phyloP scores from a whole-genome alignment of 2,888 invertebrate species.

The Camponotus fellah region DNA sequence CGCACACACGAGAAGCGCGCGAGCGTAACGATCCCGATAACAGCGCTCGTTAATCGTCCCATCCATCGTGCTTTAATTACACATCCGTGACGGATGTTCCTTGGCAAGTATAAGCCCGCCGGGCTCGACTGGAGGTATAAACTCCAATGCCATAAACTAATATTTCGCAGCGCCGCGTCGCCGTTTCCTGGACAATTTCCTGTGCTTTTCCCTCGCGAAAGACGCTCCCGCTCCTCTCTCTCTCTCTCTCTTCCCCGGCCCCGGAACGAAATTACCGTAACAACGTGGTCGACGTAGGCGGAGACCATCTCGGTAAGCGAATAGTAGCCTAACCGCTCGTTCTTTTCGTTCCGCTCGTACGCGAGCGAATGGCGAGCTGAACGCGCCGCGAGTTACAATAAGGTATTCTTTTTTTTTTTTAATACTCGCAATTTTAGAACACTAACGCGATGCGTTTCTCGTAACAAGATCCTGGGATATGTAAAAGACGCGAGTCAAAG shows the following conservation, averaged over 20 bases:
- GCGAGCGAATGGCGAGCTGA: background rate
- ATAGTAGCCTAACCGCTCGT: slow-evolving; percentile 46
- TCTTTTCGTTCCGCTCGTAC: slow-evolving; percentile 32
- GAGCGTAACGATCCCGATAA: slow-evolving; percentile 60
- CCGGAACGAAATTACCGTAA: slow-evolving; percentile 45
- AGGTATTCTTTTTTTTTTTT: background rate
- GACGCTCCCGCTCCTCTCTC: slow-evolving; percentile 25
- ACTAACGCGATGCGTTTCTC: background rate
- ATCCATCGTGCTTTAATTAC: slow-evolving; percentile 64
- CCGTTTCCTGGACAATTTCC: slow-evolving; percentile 53
- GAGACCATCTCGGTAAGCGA: slow-evolving; percentile 45
- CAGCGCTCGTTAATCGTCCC: slow-evolving; percentile 60
- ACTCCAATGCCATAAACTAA: slow-evolving; percentile 55
- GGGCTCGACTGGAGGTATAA: slow-evolving; percentile 36
- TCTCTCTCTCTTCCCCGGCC: too few species aligned
- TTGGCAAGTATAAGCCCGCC: slow-evolving; percentile 37
- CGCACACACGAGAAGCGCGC: slow-evolving; percentile 16
- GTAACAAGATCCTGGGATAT: background rate
- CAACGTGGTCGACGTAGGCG: slow-evolving; percentile 50
- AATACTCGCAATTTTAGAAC: background rate
- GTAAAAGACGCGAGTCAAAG: background rate
- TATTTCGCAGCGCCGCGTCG: slow-evolving; percentile 48
- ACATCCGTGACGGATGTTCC: slow-evolving; percentile 62
- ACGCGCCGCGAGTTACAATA: background rate
- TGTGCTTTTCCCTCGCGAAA: slow-evolving; percentile 47